phyloP scores from a whole-genome alignment of 2,113 vertebrate genomes.

The Anas platyrhynchos region DNA sequence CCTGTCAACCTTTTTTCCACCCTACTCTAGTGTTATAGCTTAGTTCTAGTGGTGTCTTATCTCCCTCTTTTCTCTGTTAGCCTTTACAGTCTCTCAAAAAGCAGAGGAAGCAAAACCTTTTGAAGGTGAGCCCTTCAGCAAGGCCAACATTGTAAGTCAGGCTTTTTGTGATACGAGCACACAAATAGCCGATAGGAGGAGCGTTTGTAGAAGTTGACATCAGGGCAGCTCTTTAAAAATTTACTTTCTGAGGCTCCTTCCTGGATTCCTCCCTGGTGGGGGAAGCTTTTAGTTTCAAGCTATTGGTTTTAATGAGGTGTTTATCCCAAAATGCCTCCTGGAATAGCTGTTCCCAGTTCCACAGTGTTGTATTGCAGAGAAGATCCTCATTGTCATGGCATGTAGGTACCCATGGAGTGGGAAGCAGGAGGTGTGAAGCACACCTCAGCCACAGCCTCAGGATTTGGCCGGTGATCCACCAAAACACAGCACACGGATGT shows the following conservation, averaged over 20 bases:
- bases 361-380: rapidly evolving
- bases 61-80: not conserved
- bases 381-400: not conserved
- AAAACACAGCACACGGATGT: not conserved
- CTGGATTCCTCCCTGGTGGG: not conserved
- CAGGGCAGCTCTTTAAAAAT: not conserved
- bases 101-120: not conserved
- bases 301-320: not conserved
- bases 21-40: not conserved
- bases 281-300: not conserved
- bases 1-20: constrained; percentile 2
- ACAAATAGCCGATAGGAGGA: not conserved
- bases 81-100: not conserved
- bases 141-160: rapidly evolving
- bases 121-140: not conserved
- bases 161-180: not conserved
- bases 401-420: not conserved
- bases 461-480: not conserved
- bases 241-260: not conserved
- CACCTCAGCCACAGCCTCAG: not conserved
- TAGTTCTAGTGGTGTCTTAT: not conserved
- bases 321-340: not conserved
- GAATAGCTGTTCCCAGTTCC: not conserved
- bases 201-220: not conserved
- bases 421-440: not conserved